Evolutionary conservation across 2,888 invertebrate genomes (phyloP).

Genomic region (Trissolcus brochymenae): DNA sequence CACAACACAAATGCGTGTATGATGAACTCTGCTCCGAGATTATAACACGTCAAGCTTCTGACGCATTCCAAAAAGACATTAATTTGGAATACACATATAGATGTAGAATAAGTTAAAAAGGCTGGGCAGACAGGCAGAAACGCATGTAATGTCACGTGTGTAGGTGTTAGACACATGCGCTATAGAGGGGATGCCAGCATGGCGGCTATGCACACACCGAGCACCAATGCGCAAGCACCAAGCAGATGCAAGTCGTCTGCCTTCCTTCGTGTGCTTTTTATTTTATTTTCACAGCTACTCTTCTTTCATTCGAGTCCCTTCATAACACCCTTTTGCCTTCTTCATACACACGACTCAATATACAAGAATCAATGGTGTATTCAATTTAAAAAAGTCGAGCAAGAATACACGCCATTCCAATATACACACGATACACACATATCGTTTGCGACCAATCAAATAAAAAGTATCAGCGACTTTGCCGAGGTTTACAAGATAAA

Average conservation of each 20-base stretch:
- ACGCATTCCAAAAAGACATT: slow-evolving; percentile 30
- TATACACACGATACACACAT: slow-evolving; percentile 29
- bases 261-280: slow-evolving; percentile 50
- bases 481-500: slow-evolving; percentile 6
- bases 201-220: slow-evolving; percentile 73
- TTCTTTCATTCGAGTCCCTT: slow-evolving; percentile 54
- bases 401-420: slow-evolving; percentile 12
- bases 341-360: slow-evolving; percentile 27
- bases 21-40: slow-evolving; percentile 19
- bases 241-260: slow-evolving; percentile 65
- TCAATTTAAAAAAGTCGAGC: slow-evolving; percentile 35
- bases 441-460: slow-evolving; percentile 34
- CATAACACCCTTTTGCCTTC: slow-evolving; percentile 51
- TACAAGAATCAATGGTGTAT: slow-evolving; percentile 29
- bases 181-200: slow-evolving; percentile 68
- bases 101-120: slow-evolving; percentile 31
- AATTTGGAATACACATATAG: slow-evolving; percentile 27
- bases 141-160: slow-evolving; percentile 63
- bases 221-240: slow-evolving; percentile 74
- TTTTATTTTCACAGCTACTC: slow-evolving; percentile 49
- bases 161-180: slow-evolving; percentile 67
- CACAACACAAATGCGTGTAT: neutral
- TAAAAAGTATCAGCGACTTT: slow-evolving; percentile 11
- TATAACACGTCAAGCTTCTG: slow-evolving; percentile 24
- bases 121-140: slow-evolving; percentile 29